phyloP scores from a whole-genome alignment of 2,113 vertebrate genomes.

The Bubalus kerabau region DNA sequence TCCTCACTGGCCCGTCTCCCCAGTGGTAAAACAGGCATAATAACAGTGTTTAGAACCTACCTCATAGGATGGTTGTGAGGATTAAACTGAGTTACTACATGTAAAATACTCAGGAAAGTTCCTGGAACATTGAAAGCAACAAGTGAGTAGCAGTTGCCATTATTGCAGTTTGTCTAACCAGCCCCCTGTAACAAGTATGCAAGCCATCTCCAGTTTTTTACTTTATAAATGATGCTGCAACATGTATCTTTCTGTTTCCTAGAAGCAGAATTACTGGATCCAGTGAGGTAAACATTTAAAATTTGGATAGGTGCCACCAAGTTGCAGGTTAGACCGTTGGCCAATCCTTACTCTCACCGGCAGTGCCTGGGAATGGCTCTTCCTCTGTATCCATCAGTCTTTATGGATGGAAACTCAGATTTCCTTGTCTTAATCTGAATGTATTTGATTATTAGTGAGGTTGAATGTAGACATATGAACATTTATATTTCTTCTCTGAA shows the following conservation, averaged over 20 bases:
- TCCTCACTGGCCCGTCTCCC: not conserved
- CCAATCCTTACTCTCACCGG: not conserved
- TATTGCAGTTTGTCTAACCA: not conserved
- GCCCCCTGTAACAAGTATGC: not conserved
- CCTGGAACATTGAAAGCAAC: not conserved
- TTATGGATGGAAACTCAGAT: not conserved
- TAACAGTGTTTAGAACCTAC: not conserved
- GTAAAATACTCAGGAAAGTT: not conserved
- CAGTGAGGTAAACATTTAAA: not conserved
- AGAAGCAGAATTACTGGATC: not conserved
- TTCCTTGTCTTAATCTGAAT: not conserved
- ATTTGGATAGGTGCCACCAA: not conserved
- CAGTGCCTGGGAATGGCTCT: not conserved
- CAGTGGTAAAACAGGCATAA: not conserved
- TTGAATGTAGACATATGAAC: not conserved
- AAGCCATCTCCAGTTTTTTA: not conserved
- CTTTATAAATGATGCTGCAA: not conserved
- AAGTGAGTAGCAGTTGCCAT: not conserved
- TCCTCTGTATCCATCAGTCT: not conserved
- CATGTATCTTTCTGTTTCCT: not conserved
- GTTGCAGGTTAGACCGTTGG: not conserved
- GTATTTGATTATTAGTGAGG: not conserved
- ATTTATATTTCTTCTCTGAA: not conserved
- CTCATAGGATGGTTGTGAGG: not conserved
- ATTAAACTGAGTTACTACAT: not conserved